Evolutionary conservation across 2,113 vertebrate species (phyloP).

Genomic region (Panthera tigris): DNA sequence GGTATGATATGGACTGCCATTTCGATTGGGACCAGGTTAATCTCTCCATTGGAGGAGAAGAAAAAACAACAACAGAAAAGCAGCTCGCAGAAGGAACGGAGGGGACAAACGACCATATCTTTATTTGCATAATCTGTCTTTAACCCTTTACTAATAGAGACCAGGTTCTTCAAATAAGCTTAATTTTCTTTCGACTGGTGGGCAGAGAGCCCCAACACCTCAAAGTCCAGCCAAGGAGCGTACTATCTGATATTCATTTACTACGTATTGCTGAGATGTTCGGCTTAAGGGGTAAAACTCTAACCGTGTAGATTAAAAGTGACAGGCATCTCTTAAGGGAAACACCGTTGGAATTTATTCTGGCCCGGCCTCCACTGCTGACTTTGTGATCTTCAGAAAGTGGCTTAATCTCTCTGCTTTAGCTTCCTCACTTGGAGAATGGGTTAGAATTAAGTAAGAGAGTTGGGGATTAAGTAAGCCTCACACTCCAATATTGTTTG

Average conservation of each 20-base stretch:
- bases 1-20: constrained; percentile 90
- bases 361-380: neutral
- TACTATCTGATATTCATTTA: constrained; percentile 28
- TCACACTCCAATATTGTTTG: neutral
- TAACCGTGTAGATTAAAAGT: neutral
- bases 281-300: neutral
- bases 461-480: neutral
- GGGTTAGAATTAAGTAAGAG: neutral
- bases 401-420: neutral
- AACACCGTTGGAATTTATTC: neutral
- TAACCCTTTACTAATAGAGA: constrained; percentile 83
- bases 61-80: constrained; percentile 80
- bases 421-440: neutral
- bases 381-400: constrained; percentile 32
- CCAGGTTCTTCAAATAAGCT: constrained; percentile 79
- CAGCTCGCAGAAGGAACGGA: constrained; percentile 71
- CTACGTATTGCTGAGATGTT: neutral
- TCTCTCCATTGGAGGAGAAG: constrained; percentile 89
- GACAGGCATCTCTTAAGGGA: neutral
- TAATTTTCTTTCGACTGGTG: constrained; percentile 72
- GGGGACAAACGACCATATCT: constrained; percentile 79
- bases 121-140: constrained; percentile 85
- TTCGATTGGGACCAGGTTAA: constrained; percentile 93
- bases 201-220: neutral
- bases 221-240: neutral